Evolutionary conservation across 2,113 vertebrate species (phyloP), one percentile per base, ranked within the genome.

Genomic region (Camelus bactrianus): DNA sequence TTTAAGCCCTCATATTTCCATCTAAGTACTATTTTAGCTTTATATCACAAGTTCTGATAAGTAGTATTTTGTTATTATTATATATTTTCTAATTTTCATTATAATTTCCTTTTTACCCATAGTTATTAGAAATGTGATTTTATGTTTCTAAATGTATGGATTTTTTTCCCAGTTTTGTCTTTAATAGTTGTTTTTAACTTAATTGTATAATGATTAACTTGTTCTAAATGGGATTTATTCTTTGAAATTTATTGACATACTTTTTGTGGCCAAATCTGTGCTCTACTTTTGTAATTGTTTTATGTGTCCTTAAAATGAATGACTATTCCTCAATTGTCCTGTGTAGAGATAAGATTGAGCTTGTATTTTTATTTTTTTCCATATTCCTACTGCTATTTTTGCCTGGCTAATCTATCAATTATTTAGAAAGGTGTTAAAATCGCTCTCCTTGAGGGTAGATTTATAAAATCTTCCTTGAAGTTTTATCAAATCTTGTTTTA

Each of bases 61-160:
- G 4, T 8, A 42, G 7, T 72, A n/a, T 46, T 85, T 72, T 60
- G 38, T 69, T 89, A 50, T 76, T 93, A 6, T 50, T 65, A 82
- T 87, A 46, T 56, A 91, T 54, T 58, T 91, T 88, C 50, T 69
- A 89, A 77, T 84, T 95, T 62, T 87, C 83, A 32, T 38, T 69
- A 32, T 54, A 79, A 72, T 79, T 89, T 79, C 8, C 81, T 90
- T 84, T 84, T 83, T 19, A 64, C 30, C 13, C 10, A 26, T 35
- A 60, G 17, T 52, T 82, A 69, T 48, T 88, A 80, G n/a, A 58
- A 62, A 64, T 62, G 13, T 30, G 30, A 54, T 62, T 82, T 65
- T 75, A 73, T 85, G 12, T 93, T 93, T 64, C n/a, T 16, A 89
- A 84, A 88, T 42, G 20, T 54, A n/a, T 8, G 52, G 3, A 20